Percentiles rank a stretch among this genome's conserved stretches.
Evolutionary conservation across 2,113 vertebrate genomes (phyloP).

Genomic region (Cynocephalus volans): DNA sequence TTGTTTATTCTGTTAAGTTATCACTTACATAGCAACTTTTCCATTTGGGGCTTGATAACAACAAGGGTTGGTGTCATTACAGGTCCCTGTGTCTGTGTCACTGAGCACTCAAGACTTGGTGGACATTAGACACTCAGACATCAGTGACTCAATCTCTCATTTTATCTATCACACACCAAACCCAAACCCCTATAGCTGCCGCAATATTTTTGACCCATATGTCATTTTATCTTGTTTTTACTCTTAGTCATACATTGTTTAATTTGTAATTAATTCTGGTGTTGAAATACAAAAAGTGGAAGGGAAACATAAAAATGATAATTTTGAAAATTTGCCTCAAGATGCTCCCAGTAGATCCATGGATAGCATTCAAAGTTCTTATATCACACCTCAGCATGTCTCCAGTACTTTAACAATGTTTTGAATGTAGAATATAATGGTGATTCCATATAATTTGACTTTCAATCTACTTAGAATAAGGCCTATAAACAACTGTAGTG

Average conservation of each 20-base stretch:
- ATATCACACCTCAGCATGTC: not conserved
- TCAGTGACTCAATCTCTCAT: not conserved
- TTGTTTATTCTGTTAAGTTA: not conserved
- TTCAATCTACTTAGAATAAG: not conserved
- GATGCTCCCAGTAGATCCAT: not conserved
- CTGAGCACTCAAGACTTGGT: not conserved
- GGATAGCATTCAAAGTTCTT: not conserved
- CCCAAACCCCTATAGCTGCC: not conserved
- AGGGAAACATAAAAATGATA: not conserved
- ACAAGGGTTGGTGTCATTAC: not conserved
- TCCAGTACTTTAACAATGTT: not conserved
- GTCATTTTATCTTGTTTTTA: not conserved
- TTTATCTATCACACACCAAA: not conserved
- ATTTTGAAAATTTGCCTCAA: not conserved
- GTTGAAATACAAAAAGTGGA: conserved; percentile 13
- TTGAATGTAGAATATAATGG: not conserved
- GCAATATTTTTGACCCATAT: not conserved
- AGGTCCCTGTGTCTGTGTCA: not conserved
- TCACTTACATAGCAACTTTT: not conserved
- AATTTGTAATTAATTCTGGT: conserved; percentile 22
- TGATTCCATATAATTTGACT: not conserved
- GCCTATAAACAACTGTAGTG: not conserved
- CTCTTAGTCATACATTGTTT: conserved; percentile 1
- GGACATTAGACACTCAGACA: not conserved
- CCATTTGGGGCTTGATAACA: not conserved